phyloP scores from a whole-genome alignment of 2,797 vertebrate genomes.

The Toxotes lorentzi region DNA sequence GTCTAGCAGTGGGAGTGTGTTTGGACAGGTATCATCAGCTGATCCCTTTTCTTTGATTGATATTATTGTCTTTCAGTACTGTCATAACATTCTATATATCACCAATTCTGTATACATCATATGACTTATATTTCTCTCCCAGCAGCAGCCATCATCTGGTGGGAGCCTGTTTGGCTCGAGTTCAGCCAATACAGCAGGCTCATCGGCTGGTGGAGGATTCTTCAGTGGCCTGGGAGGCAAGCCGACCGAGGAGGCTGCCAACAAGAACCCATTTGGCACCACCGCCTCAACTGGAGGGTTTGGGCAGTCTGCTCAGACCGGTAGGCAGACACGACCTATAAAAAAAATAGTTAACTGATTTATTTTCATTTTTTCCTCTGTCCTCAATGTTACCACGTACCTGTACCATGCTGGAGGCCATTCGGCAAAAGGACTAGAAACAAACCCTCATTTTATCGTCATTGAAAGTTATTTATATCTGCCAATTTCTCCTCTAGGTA shows the following conservation, averaged over 20 bases:
- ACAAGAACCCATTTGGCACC: conserved; percentile 95
- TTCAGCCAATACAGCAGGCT: conserved; percentile 70
- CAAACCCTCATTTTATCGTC: background rate
- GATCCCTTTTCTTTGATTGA: background rate
- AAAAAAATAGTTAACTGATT: background rate
- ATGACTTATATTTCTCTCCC: conserved; percentile 9
- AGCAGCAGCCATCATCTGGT: conserved; percentile 82
- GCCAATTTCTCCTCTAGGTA: conserved; percentile 73
- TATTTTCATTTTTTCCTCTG: background rate
- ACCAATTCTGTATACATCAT: background rate
- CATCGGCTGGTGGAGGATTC: conserved; percentile 87
- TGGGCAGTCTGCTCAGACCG: conserved; percentile 83
- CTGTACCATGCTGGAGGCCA: background rate
- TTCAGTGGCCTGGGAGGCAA: conserved; percentile 97
- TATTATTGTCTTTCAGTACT: background rate
- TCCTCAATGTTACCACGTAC: background rate
- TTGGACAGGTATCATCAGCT: conserved; percentile 90
- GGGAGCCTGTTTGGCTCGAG: conserved; percentile 89
- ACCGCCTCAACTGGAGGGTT: conserved; percentile 86
- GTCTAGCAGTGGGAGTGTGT: conserved; percentile 83
- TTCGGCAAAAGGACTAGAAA: background rate
- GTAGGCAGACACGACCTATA: conserved; percentile 51
- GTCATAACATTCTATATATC: background rate
- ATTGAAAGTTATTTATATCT: conserved; percentile 6
- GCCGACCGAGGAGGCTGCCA: conserved; percentile 95